Base-by-base conservation (phyloP, 1,140 invertebrate genomes). In the Saccostrea glomerata region DNA sequence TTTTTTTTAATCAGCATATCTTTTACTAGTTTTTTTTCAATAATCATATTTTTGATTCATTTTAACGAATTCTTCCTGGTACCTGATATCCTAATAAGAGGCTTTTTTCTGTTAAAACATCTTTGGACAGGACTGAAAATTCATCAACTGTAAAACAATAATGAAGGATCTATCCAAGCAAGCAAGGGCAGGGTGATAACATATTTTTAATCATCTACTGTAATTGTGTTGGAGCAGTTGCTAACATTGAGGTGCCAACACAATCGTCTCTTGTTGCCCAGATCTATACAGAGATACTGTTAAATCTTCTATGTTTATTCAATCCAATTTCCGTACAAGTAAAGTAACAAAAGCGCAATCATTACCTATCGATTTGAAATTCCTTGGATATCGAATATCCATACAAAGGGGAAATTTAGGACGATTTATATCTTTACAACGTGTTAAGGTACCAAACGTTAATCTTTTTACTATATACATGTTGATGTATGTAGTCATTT, bases 321-420 rank as follows among this genome's bases (percentile, higher is more conserved):
- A 77, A 30, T 17, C 11, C 70, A 77, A 77, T 77, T 77, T 77
- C 70, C 70, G 70, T 77, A 77, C 70, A 30, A 15, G 25, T 30
- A 77, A 77, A 36, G 25, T 77, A 30, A 77, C 70, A 77, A 36
- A 20, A 63, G 5, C 58, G n/a, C 58, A 63, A 6, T 63, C n/a
- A 63, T 63, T n/a, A 6, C 17, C 5, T 63, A 63, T 63, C 17
- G 58, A 63, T 63, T 63, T 63, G 17, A 20, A 47, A 63, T 63
- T 20, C n/a, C 7, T 5, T n/a, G 2, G 15, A 63, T 63, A 63
- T 63, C 1, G 15, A n/a, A 63, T 17, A 63, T 20, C 17, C 6
- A 63, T 17, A 63, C 17, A 63, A 63, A 9, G 5, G 13, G 58
- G 1, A 63, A 63, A 63, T 17, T 36, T 36, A 6, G 58, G 6